Evolutionary conservation across 37 sponge, comb jelly and placozoan genomes (phyloP), one percentile per base, ranked within the genome.

Genomic region (Aplysina aerophoba): DNA sequence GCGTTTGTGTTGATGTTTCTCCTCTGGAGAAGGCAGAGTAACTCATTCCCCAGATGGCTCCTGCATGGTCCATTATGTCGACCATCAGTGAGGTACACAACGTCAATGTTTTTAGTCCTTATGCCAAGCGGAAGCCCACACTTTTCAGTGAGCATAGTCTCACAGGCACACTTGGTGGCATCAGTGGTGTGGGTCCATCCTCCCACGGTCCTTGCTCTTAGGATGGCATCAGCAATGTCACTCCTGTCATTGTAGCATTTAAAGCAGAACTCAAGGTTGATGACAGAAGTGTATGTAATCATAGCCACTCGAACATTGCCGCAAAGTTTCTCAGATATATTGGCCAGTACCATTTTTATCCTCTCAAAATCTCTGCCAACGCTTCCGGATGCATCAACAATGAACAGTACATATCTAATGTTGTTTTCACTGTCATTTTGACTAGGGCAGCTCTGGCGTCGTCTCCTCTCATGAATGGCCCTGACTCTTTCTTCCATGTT

Each of bases 1-100:
- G 81, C 81, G 44, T 67, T 81, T 15, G 87, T 87, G 58, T 80
- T 87, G 28, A 81, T 39, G 28, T 62, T 62, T 21, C 21, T 15
- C 17, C 60, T 55, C 68, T 68, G 16, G 54, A 56, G 72, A 68
- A 84, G 8, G 61, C 87, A 87, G 8, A 53, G 0, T 0, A 87
- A 20, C 4, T 80, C 72, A 0, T 0, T 16, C 0, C 41, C 33
- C n/a, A 87, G 28, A 0, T 68, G 6, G 53, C 4, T 25, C 0
- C 37, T 35, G 28, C 41, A 78, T 19, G 81, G 81, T 8, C 79
- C 87, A 62, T 87, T 81, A 22, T 80, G 59, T 4, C 37, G 33
- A 4, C 87, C 87, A 80, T 87, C 87, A 56, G 87, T 87, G 38
- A 87, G 56, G 33, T 56, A 59, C 16, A 87, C 81, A 44, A 87